A percentile compares a stretch with the other conserved stretches of the same genome.
phyloP scores from a whole-genome alignment of 1,140 invertebrate species.

The Lutraria rhynchaena region DNA sequence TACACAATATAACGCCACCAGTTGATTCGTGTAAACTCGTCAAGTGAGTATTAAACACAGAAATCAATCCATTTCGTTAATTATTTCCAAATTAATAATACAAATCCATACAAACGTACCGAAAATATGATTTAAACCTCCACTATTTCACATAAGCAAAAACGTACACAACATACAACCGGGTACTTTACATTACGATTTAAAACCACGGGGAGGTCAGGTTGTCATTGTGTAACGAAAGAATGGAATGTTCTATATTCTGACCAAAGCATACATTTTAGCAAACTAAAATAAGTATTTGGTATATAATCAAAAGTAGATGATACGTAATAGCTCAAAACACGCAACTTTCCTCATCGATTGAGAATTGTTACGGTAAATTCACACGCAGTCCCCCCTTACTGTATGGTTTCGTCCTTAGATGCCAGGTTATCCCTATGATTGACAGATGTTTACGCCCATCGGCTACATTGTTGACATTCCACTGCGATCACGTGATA shows the following conservation, averaged over 20 bases:
- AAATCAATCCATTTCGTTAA: background rate
- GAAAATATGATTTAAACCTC: constrained; percentile 36
- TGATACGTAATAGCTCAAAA: background rate
- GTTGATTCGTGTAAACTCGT: constrained; percentile 9
- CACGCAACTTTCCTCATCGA: too few species aligned
- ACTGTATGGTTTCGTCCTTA: constrained; percentile 53
- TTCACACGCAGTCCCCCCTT: constrained; percentile 3
- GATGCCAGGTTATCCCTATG: constrained; percentile 71
- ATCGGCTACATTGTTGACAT: constrained; percentile 77
- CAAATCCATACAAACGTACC: constrained; percentile 49
- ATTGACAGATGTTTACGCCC: constrained; percentile 77
- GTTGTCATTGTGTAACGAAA: constrained; percentile 39
- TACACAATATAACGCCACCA: constrained; percentile 30
- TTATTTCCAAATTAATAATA: constrained; percentile 30
- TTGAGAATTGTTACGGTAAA: too few species aligned
- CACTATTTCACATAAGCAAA: constrained; percentile 35
- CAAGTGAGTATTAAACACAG: background rate
- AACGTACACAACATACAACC: constrained; percentile 57
- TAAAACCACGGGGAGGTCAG: constrained; percentile 52
- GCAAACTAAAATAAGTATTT: background rate
- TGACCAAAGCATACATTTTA: background rate
- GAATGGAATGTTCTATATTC: constrained; percentile 39
- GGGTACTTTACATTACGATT: constrained; percentile 45
- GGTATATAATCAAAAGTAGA: background rate
- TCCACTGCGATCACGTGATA: constrained; percentile 76